phyloP scores from a whole-genome alignment of 2,888 invertebrate genomes.

The Amphipoea oculea region DNA sequence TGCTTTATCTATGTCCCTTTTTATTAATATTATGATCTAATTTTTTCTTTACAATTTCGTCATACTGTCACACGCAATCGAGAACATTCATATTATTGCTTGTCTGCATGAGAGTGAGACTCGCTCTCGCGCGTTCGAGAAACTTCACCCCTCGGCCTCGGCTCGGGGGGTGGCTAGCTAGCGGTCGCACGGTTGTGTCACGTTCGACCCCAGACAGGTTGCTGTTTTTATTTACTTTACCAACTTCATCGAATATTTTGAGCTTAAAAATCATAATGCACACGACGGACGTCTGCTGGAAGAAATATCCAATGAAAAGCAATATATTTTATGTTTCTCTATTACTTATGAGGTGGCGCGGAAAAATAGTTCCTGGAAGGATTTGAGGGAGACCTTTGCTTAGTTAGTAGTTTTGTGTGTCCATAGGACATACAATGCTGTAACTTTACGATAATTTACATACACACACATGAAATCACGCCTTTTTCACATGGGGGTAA shows the following conservation, averaged over 20 bases:
- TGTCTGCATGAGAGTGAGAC: neutral
- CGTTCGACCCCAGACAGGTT: no score
- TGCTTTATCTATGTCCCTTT: neutral
- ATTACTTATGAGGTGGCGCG: no score
- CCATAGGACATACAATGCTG: neutral
- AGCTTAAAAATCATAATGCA: neutral
- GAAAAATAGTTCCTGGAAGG: no score
- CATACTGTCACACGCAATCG: neutral
- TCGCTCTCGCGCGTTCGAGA: slow-evolving; percentile 24
- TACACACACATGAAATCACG: neutral
- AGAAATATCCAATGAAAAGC: neutral
- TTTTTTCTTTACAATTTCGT: neutral
- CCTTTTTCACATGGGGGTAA: neutral
- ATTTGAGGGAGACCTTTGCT: no score
- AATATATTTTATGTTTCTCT: no score
- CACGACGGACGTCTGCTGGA: neutral
- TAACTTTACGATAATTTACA: neutral
- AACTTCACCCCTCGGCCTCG: slow-evolving; percentile 17
- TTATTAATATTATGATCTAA: neutral
- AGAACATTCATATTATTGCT: neutral
- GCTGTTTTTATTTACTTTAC: neutral
- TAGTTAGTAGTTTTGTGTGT: no score
- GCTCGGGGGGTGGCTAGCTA: no score
- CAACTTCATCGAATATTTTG: neutral
- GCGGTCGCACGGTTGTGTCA: neutral